Evolutionary conservation across 2,113 vertebrate genomes (phyloP).

Genomic region (Saccopteryx leptura): DNA sequence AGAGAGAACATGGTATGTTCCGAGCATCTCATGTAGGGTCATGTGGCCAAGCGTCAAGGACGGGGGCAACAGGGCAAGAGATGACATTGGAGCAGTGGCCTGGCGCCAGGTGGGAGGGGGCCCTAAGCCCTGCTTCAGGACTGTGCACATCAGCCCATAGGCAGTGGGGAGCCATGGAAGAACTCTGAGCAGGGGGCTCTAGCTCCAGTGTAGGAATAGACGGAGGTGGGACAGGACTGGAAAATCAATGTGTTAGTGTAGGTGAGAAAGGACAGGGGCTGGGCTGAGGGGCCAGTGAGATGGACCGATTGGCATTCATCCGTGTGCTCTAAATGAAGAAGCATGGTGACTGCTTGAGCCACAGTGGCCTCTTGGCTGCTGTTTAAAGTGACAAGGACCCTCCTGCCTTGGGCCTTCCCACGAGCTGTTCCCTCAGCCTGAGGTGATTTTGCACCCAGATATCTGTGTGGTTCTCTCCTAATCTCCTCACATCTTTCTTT

Average conservation of each 20-base stretch:
- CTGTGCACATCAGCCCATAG: not conserved
- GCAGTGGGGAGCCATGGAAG: not conserved
- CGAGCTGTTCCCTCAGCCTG: not conserved
- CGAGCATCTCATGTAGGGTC: not conserved
- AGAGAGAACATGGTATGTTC: not conserved
- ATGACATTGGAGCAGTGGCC: rapidly evolving
- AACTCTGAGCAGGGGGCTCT: not conserved
- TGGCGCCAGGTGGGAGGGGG: no score
- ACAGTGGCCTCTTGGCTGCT: not conserved
- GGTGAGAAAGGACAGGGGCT: not conserved
- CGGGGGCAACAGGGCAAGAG: not conserved
- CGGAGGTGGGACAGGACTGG: not conserved
- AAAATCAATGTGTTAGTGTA: no score
- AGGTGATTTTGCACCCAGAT: not conserved
- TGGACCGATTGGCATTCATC: not conserved
- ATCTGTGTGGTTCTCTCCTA: not conserved
- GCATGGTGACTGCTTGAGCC: not conserved
- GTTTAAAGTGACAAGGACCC: rapidly evolving
- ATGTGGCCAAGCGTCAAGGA: rapidly evolving
- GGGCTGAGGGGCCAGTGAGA: rapidly evolving
- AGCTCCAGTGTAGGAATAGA: not conserved
- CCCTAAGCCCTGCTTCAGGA: not conserved
- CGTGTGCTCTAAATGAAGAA: not conserved
- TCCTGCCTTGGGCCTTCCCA: no score
- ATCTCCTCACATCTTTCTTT: no score